Evolutionary conservation across 1,140 invertebrate genomes (phyloP).

Genomic region (Muscidifurax raptorellus): DNA sequence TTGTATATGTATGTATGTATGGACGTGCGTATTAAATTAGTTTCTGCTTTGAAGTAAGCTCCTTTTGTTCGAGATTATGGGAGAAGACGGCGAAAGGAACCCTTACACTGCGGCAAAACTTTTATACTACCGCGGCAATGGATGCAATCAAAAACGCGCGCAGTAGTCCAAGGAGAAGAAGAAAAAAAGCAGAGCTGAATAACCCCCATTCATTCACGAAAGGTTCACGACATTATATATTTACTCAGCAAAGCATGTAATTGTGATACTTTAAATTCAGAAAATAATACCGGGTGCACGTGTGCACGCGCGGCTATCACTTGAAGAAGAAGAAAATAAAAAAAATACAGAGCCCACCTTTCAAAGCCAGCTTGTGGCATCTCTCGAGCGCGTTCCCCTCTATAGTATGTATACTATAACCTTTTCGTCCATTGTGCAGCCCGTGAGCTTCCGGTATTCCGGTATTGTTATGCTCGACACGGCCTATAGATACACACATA

Average conservation of each 20-base stretch:
- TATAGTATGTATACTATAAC: background rate
- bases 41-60: background rate
- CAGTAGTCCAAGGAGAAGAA: too few relatives aligned
- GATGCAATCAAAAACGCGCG: too few relatives aligned
- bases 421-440: constrained; percentile 41
- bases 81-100: too few relatives aligned
- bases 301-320: background rate
- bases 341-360: background rate
- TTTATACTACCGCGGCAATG: too few relatives aligned
- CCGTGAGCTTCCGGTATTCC: constrained; percentile 36
- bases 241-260: background rate
- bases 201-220: background rate
- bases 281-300: too few relatives aligned
- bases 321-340: background rate
- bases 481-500: background rate
- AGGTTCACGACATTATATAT: background rate
- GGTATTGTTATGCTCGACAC: constrained; percentile 28
- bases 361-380: background rate
- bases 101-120: too few relatives aligned
- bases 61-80: background rate
- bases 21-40: background rate
- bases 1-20: background rate
- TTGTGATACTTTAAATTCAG: background rate
- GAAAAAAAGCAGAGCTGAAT: too few relatives aligned
- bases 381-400: background rate